Conservation (phyloP, 92 coral and sea anemone genomes). For the Umimayanthus chanpuru region DNA sequence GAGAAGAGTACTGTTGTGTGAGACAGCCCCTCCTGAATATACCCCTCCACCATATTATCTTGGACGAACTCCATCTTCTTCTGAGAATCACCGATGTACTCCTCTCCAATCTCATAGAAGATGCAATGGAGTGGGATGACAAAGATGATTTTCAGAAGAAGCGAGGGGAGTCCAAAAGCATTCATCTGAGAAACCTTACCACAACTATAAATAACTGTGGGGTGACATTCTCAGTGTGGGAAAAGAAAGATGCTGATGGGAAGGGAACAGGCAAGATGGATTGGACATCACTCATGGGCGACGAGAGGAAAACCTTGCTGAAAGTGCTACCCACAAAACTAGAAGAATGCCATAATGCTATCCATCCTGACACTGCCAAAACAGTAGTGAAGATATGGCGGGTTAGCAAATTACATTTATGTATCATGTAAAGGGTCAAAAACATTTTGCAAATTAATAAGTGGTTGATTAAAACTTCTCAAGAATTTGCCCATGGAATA, state of each 20-base stretch:
- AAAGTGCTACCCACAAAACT: slow-evolving; percentile 33
- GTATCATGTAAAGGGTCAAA: too few relatives aligned
- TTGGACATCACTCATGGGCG: slow-evolving; percentile 57
- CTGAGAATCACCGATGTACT: slow-evolving; percentile 58
- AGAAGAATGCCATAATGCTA: background rate
- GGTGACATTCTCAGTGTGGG: slow-evolving; percentile 62
- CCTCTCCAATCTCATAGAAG: slow-evolving; percentile 56
- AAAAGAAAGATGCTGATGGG: slow-evolving; percentile 67
- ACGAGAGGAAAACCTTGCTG: slow-evolving; percentile 38
- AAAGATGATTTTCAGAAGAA: slow-evolving; percentile 57
- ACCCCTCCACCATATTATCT: slow-evolving; percentile 53
- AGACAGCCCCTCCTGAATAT: slow-evolving; percentile 54
- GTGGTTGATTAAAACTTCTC: too few relatives aligned
- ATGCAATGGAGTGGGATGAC: slow-evolving; percentile 74
- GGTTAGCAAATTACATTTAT: too few relatives aligned
- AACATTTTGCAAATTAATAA: too few relatives aligned
- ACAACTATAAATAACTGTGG: slow-evolving; percentile 59
- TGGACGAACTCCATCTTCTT: slow-evolving; percentile 57
- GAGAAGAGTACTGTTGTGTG: slow-evolving; percentile 50
- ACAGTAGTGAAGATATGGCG: slow-evolving; percentile 49
- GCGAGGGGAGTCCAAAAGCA: slow-evolving; percentile 61
- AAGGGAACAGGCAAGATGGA: slow-evolving; percentile 54
- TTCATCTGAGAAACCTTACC: slow-evolving; percentile 44
- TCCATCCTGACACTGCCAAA: slow-evolving; percentile 43
- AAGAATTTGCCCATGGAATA: too few relatives aligned